Conservation (phyloP, 2,113 vertebrate species). For the Gallinago paraguaiae region DNA sequence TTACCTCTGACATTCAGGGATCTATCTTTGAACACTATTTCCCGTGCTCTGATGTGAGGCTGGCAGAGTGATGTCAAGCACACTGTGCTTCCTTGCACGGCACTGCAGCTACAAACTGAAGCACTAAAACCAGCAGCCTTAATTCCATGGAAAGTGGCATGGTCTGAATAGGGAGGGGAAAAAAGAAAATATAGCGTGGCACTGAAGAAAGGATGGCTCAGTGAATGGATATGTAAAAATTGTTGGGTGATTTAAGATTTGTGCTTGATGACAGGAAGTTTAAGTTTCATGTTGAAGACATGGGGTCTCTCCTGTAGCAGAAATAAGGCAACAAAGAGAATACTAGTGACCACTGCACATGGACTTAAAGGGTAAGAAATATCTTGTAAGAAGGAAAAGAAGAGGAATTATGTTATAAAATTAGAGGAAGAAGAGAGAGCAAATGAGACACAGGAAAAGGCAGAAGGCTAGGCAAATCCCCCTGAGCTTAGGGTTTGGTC, state of each 20-base stretch:
- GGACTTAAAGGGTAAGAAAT: neutral
- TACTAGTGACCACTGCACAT: neutral
- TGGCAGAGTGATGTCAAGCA: neutral
- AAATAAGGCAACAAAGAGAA: neutral
- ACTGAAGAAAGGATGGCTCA: neutral
- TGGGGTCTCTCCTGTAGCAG: rapidly evolving
- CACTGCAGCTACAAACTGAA: neutral
- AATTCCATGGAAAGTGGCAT: neutral
- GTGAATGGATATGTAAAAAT: neutral
- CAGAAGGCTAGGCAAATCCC: neutral
- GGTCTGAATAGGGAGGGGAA: neutral
- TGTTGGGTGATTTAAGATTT: neutral
- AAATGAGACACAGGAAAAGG: neutral
- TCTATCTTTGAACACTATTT: neutral
- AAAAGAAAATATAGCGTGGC: neutral
- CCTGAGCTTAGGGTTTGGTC: neutral
- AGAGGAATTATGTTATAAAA: neutral
- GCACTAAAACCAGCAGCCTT: neutral
- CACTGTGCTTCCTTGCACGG: rapidly evolving
- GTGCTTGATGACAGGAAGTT: neutral
- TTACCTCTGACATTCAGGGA: neutral
- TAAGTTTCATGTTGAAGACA: neutral
- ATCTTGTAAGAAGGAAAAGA: neutral
- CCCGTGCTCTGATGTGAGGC: neutral
- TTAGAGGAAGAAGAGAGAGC: neutral